Evolutionary conservation across 2,888 invertebrate species (phyloP), one percentile per base, ranked within the genome.

Genomic region (Seladonia tumulorum): DNA sequence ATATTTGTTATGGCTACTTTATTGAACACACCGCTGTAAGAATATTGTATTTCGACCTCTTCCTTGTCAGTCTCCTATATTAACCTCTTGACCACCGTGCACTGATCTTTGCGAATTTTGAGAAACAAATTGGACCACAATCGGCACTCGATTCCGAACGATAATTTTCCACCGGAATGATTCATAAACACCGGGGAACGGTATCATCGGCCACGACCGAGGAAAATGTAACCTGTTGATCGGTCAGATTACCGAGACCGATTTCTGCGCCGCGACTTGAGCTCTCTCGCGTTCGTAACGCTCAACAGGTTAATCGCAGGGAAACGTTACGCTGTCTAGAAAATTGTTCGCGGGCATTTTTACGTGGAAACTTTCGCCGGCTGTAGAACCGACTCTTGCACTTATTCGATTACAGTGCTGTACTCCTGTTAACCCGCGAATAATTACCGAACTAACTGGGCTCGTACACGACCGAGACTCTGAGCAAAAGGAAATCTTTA

Each of bases 291-390:
- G 86, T 85, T 88, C 87, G 87, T 86, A 84, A 81, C 87, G 89
- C 83, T 91, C 91, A 91, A 91, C 91, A 91, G 91, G 91, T 91
- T 91, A 91, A 91, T 91, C 91, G 89, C 79, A 68, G 84, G 70
- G 78, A 82, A 87, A 81, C 63, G 79, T 68, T 81, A 57, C 18
- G 75, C 76, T 72, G 76, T 80, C 81, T 70, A 66, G 89, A 86
- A 87, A 77, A 89, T 85, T 79, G 63, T 85, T 79, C 72, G 14
- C 14, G 22, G 71, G 39, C 76, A 53, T 71, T 83, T 88, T 74
- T 81, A 81, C 79, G 73, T 45, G n/a, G 71, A 57, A 72, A 78
- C 60, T 86, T 86, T 49, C 35, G n/a, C 14, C 7, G 25, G 16
- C 42, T 25, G 25, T 25, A 12, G 42, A 35, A n/a, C 22, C 12